A percentile compares a stretch with the other conserved stretches of the same genome.
Conservation (phyloP, 2,113 vertebrate species). For the Pluvianellus socialis region DNA sequence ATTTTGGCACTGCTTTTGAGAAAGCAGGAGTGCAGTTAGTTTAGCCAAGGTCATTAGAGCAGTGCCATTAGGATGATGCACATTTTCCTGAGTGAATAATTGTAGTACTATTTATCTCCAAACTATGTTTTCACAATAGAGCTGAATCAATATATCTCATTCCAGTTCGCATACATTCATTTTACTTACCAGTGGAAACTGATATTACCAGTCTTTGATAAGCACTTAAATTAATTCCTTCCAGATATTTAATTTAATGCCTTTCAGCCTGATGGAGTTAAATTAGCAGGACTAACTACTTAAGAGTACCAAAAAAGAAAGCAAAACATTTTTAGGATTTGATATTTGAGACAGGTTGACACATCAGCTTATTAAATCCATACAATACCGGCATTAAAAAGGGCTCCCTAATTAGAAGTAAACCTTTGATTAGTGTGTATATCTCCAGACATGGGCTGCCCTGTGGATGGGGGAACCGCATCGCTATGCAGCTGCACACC, state of each 20-base stretch:
- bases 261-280: conserved; percentile 1
- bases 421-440: neutral
- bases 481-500: accelerated
- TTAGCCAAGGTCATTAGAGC: neutral
- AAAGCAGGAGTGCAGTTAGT: neutral
- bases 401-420: neutral
- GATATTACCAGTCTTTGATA: conserved; percentile 16
- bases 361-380: neutral
- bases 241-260: conserved; percentile 1
- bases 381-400: neutral
- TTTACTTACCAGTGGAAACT: conserved; percentile 2
- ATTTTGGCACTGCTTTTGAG: neutral
- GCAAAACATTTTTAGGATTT: conserved; percentile 11
- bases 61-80: neutral
- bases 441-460: neutral
- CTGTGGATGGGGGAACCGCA: neutral
- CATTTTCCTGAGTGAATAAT: neutral
- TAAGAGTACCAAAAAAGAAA: neutral
- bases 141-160: neutral
- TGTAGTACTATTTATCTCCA: neutral
- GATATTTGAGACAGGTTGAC: neutral
- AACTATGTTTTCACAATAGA: neutral
- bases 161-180: neutral
- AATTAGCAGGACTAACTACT: conserved; percentile 29
- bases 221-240: conserved; percentile 27